These are phyloP conservation scores for Exocentrus adspersus DNA, from an alignment of 2,888 invertebrate genomes.

Conservation along the genomic window DNA sequence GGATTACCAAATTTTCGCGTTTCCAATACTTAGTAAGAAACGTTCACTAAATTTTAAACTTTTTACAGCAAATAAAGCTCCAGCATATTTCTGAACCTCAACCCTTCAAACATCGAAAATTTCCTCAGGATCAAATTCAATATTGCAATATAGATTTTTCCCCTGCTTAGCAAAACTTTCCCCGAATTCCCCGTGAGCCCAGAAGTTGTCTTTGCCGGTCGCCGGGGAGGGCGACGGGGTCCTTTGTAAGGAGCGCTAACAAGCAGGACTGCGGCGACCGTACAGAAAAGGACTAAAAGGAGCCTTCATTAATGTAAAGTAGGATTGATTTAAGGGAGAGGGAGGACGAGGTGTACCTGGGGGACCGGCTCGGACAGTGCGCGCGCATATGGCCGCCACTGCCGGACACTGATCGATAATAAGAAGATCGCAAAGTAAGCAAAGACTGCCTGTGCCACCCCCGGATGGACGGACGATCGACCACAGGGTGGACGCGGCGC, in stretches of 20 bases:
- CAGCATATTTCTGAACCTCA: too few relatives aligned
- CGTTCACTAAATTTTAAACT: too few relatives aligned
- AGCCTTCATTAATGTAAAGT: conserved; percentile 56
- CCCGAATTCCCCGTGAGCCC: conserved; percentile 3
- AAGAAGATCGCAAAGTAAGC: conserved; percentile 67
- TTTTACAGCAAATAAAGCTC: too few relatives aligned
- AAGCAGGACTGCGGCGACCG: conserved; percentile 50
- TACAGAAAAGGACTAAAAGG: conserved; percentile 50
- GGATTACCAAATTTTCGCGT: too few relatives aligned
- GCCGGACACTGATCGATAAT: conserved; percentile 66
- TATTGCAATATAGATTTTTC: too few relatives aligned
- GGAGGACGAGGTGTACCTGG: conserved; percentile 9
- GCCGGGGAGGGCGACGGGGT: conserved; percentile 27
- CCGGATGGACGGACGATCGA: conserved; percentile 41
- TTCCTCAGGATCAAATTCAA: too few relatives aligned
- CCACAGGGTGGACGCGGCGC: background rate
- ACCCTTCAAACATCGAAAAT: too few relatives aligned
- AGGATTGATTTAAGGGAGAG: conserved; percentile 53
- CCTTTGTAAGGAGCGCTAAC: conserved; percentile 43
- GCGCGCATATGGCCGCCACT: conserved; percentile 64
- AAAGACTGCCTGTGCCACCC: conserved; percentile 57
- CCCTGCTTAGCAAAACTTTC: too few relatives aligned
- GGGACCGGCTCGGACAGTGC: conserved; percentile 56
- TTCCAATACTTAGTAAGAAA: too few relatives aligned
- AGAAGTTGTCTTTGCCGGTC: conserved; percentile 6